Evolutionary conservation across 2,113 vertebrate genomes (phyloP), one percentile per base, ranked within the genome.

Genomic region (Dolichallabes microphthalmus): DNA sequence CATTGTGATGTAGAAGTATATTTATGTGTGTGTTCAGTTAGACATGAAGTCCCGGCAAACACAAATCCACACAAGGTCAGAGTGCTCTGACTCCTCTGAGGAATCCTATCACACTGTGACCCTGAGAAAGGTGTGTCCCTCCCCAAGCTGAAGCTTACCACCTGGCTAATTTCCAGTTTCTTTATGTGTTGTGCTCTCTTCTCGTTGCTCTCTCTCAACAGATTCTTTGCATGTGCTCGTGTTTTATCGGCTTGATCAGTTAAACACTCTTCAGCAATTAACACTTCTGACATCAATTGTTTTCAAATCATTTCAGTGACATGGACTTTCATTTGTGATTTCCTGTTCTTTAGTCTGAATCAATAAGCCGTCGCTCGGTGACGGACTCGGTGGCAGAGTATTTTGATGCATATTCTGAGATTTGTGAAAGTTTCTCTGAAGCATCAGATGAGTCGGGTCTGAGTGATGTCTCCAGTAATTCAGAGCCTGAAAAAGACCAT

Each of bases 361-460:
- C 88, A 22, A n/a, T 68, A 92, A 66, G 80, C 19, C 86, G 93
- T 91, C 90, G 94, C 91, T 96, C 95, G 2, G 92, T 95, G 20
- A 93, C 95, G 0, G 95, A 96, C 22, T 96, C 96, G 0, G 92
- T 93, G 88, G 93, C 95, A 0, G 96, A 96, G 87, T 96, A 95
- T 90, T 96, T 96, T 17, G 96, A 96, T 1, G 95, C 96, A 88
- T 94, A 92, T 2, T 95, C 96, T 80, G 95, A 96, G 9, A 91
- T 95, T 5, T 93, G 92, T 0, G 92, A 92, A 87, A 95, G 94
- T 89, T 96, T 95, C 84, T 95, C 95, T 0, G 95, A 95, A 91
- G 93, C 91, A 57, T 95, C 95, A 0, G 95, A 95, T 1, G 95
- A 94, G 73, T 96, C 95, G 0, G 93, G 94, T 45, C 71, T 93